phyloP scores from a whole-genome alignment of 1,140 invertebrate genomes.

The Danaus plexippus region DNA sequence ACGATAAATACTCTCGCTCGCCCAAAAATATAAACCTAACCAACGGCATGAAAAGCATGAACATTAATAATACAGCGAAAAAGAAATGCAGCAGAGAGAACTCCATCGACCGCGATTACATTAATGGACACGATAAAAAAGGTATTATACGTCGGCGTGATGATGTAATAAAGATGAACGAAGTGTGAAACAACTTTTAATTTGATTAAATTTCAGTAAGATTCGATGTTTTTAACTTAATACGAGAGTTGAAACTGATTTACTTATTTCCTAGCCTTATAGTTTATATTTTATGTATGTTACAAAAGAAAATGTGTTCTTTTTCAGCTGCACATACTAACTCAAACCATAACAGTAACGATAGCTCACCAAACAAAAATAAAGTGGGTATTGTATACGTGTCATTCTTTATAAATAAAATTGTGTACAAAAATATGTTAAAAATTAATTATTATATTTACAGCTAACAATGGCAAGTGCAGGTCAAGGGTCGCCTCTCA shows the following conservation, averaged over 20 bases:
- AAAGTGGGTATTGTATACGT: slow-evolving; percentile 34
- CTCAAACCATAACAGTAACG: slow-evolving; percentile 59
- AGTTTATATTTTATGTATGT: too few relatives aligned
- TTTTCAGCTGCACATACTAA: slow-evolving; percentile 49
- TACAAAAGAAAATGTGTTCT: background rate
- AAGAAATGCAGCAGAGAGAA: slow-evolving; percentile 51
- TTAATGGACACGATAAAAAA: slow-evolving; percentile 57
- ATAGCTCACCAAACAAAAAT: slow-evolving; percentile 62
- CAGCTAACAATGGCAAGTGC: slow-evolving; percentile 65
- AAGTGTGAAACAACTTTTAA: too few relatives aligned
- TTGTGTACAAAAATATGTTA: slow-evolving; percentile 6
- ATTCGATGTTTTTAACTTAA: too few relatives aligned
- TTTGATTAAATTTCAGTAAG: too few relatives aligned
- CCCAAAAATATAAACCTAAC: slow-evolving; percentile 62
- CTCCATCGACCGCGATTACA: slow-evolving; percentile 47
- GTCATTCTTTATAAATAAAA: background rate
- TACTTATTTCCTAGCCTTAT: too few relatives aligned
- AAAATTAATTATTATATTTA: slow-evolving; percentile 18
- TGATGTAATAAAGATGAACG: too few relatives aligned
- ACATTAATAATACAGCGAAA: slow-evolving; percentile 59
- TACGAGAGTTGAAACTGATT: too few relatives aligned
- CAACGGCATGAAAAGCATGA: slow-evolving; percentile 60
- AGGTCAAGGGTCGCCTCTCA: slow-evolving; percentile 75
- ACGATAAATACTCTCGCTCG: slow-evolving; percentile 47
- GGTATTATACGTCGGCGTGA: slow-evolving; percentile 21